Evolutionary conservation across 2,888 invertebrate species (phyloP).

Genomic region (Pristionchus maxplancki): DNA sequence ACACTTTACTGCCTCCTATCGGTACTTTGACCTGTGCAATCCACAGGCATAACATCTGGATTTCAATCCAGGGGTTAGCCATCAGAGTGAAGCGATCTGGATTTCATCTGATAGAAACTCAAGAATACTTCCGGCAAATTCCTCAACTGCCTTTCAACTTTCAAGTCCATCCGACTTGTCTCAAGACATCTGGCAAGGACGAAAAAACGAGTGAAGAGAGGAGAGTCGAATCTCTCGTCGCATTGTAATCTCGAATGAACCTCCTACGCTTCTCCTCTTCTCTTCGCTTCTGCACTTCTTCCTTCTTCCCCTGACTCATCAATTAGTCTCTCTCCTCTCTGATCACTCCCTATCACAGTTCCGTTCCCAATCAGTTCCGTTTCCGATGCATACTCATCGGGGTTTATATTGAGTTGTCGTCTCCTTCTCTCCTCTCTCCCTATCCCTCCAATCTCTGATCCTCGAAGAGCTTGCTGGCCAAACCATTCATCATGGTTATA

Average conservation of each 20-base stretch:
- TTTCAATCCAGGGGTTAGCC: no score
- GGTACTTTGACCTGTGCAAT: not conserved
- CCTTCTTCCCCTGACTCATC: conserved; percentile 21
- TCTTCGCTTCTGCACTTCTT: conserved; percentile 14
- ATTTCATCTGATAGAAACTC: not conserved
- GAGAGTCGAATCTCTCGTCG: conserved; percentile 16
- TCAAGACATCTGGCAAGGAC: conserved; percentile 40
- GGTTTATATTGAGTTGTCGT: not conserved
- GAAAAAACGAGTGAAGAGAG: conserved; percentile 13
- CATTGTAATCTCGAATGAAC: conserved; percentile 46
- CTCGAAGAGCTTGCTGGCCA: not conserved
- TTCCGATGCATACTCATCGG: not conserved
- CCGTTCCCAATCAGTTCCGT: conserved; percentile 30
- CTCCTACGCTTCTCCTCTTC: conserved; percentile 30
- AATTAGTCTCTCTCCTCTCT: conserved; percentile 1
- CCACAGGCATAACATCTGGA: no score
- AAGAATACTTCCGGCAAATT: not conserved
- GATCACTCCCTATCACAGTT: not conserved
- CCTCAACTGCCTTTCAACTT: conserved; percentile 10
- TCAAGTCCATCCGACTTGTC: not conserved
- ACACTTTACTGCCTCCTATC: not conserved
- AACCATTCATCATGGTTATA: not conserved
- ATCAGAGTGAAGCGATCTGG: no score
- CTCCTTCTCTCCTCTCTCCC: not conserved
- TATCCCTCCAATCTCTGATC: not conserved